These are phyloP conservation scores for Drosophila seclusa DNA, from an alignment of 2,888 invertebrate species.

Conservation along the genomic window DNA sequence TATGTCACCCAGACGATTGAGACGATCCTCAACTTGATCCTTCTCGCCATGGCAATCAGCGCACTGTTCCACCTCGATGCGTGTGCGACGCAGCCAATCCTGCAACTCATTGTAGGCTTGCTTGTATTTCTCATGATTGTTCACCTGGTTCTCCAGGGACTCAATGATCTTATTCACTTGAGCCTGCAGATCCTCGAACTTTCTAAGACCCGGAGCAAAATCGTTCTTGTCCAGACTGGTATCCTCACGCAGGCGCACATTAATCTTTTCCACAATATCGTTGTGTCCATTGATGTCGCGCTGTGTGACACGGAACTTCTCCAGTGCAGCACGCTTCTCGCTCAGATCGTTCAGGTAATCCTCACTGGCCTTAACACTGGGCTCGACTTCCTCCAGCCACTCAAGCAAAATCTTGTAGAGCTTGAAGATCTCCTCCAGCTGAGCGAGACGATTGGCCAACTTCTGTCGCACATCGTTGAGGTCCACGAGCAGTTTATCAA, in stretches of 20 bases:
- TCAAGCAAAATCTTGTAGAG: conserved; percentile 92
- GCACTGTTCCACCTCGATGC: conserved; percentile 93
- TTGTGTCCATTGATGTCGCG: conserved; percentile 93
- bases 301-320: conserved; percentile 93
- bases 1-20: conserved; percentile 90
- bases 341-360: conserved; percentile 93
- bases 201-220: conserved; percentile 89
- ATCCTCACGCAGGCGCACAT: conserved; percentile 90
- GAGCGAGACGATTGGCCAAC: conserved; percentile 90
- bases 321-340: conserved; percentile 95
- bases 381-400: conserved; percentile 95
- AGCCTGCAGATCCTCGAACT: conserved; percentile 89
- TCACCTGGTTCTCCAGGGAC: conserved; percentile 92
- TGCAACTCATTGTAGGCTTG: conserved; percentile 92
- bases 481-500: conserved; percentile 93
- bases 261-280: conserved; percentile 91
- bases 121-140: conserved; percentile 94
- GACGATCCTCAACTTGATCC: conserved; percentile 90
- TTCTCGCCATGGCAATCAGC: conserved; percentile 95
- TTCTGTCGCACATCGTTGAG: conserved; percentile 92
- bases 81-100: conserved; percentile 93
- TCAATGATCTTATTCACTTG: conserved; percentile 89
- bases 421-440: conserved; percentile 95
- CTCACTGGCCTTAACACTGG: conserved; percentile 90
- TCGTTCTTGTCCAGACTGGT: conserved; percentile 88